Conservation (phyloP, 2,888 invertebrate species). For the Oxyteleia sp. region DNA sequence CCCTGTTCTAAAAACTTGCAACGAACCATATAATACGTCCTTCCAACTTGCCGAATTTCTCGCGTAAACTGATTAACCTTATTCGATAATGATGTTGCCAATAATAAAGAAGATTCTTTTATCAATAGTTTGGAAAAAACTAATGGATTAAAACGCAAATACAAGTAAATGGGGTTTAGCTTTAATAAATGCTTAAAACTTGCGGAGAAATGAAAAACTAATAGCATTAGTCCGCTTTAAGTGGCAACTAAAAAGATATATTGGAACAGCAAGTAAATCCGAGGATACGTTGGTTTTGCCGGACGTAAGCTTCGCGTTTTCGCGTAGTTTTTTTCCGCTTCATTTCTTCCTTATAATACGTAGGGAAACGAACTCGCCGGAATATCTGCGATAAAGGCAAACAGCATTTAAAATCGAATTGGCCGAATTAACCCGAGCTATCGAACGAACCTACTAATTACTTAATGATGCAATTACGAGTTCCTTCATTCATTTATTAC, state of each 20-base stretch:
- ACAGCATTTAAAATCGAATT: conserved; percentile 81
- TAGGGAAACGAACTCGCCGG: conserved; percentile 68
- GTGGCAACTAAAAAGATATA: conserved; percentile 29
- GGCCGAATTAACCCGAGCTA: conserved; percentile 79
- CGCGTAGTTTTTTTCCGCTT: conserved; percentile 61
- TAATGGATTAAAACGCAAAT: no score
- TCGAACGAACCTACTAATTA: conserved; percentile 81
- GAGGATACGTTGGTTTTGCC: conserved; percentile 31
- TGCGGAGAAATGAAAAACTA: neutral
- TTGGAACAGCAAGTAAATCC: conserved; percentile 38
- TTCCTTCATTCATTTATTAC: conserved; percentile 79
- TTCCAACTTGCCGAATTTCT: no score
- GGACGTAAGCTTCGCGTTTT: conserved; percentile 34
- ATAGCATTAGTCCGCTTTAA: neutral
- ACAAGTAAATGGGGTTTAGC: neutral
- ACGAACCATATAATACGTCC: no score
- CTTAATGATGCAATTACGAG: conserved; percentile 82
- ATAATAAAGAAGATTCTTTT: no score
- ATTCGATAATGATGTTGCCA: no score
- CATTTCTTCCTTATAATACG: conserved; percentile 70
- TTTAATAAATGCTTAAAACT: neutral
- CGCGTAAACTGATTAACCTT: no score
- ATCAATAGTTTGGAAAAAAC: no score
- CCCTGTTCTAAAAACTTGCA: no score
- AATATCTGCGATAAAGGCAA: conserved; percentile 74